Evolutionary conservation across 2,113 vertebrate genomes (phyloP), one percentile per base, ranked within the genome.

Genomic region (Motacilla alba): DNA sequence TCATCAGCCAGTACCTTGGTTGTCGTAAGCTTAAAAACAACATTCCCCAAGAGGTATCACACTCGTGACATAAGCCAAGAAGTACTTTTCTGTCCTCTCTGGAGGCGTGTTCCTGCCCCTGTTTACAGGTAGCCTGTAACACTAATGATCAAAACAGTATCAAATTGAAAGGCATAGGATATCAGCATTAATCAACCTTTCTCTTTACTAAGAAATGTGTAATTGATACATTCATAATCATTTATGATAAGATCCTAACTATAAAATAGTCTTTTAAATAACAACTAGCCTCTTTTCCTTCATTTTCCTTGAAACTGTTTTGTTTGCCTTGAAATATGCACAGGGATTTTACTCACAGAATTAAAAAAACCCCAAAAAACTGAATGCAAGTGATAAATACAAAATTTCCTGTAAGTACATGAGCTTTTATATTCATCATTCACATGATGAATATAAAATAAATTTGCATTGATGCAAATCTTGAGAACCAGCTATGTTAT

Each of bases 1-100:
- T 96, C 67, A 86, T 93, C 84, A 93, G 4, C 43, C 46, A 55
- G 85, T 89, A 73, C 78, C 62, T 83, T 89, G 84, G 26, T 93
- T 96, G 66, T 96, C 87, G 59, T 85, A 76, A 94, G 46, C 83
- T 96, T 96, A 79, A 97, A 98, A 98, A 98, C 98, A 98, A 73
- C n/a, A 63, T 92, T 97, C 56, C 97, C 95, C 97, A 90, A 78
- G 87, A 96, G 98, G 81, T 95, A 93, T 88, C 80, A 85, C 74
- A 89, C 44, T 82, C 24, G 8, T 46, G 76, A 90, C 72, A 77
- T 83, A 83, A 95, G 69, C 93, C 84, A 93, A 75, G 91, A 92
- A 77, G 55, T 91, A 28, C 41, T 90, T 87, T 91, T 50, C 62
- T 87, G 62, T 67, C 53, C 73, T 94, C 97, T 94, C 96, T 23